Evolutionary conservation across 2,797 vertebrate species (phyloP).

Genomic region (Notoglanidium macrostoma): DNA sequence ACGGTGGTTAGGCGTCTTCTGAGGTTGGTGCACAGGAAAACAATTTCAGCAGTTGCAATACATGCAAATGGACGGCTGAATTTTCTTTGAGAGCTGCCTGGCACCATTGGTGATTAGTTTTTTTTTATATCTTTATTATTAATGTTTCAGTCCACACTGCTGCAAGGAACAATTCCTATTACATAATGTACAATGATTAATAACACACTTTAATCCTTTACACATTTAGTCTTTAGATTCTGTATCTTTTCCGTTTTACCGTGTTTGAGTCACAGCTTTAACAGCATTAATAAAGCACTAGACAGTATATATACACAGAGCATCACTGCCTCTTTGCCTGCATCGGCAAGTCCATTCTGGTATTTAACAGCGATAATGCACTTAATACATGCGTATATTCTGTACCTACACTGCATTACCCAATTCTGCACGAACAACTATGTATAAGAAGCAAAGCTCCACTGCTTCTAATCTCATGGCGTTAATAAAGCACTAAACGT

Average conservation of each 20-base stretch:
- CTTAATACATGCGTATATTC: not conserved
- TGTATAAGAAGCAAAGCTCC: not conserved
- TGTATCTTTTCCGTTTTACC: not conserved
- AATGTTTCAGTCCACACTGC: not conserved
- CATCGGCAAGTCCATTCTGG: not conserved
- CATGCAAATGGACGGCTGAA: not conserved
- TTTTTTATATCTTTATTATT: not conserved
- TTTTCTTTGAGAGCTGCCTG: not conserved
- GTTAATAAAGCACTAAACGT: not conserved
- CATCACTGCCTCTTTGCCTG: not conserved
- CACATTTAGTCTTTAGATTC: not conserved
- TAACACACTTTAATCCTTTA: not conserved
- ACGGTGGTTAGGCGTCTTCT: slow-evolving; percentile 40
- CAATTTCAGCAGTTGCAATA: not conserved
- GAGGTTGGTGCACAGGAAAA: not conserved
- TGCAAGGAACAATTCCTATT: too few relatives aligned
- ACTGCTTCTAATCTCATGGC: not conserved
- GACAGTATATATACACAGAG: not conserved
- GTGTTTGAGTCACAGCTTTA: not conserved
- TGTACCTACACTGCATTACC: too few relatives aligned
- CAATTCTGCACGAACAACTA: not conserved
- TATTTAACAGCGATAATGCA: not conserved
- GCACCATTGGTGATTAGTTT: too few relatives aligned
- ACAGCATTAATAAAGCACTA: not conserved
- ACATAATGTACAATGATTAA: not conserved